Conservation (phyloP, 2,797 vertebrate species). For the Alexandromys oeconomus region DNA sequence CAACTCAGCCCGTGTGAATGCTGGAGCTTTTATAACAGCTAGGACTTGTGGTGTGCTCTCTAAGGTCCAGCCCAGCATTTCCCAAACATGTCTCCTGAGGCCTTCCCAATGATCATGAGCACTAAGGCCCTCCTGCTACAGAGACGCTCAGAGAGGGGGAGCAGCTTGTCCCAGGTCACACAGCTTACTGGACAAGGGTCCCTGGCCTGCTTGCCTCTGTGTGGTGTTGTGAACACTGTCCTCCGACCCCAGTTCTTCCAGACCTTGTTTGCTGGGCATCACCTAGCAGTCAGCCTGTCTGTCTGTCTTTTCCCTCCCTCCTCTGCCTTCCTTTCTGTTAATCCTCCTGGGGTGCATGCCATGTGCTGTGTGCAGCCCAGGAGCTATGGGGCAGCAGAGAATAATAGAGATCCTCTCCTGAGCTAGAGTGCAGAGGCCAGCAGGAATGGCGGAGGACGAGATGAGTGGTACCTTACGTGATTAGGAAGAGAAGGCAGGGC, state of each 20-base stretch:
- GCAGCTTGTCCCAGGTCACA: not conserved
- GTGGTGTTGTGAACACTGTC: not conserved
- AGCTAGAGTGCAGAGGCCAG: not conserved
- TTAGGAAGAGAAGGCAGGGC: not conserved
- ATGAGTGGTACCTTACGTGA: not conserved
- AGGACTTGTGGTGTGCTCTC: not conserved
- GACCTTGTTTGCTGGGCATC: not conserved
- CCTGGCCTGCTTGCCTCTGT: not conserved
- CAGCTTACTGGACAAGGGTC: not conserved
- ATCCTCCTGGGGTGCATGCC: not conserved
- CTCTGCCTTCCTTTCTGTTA: not conserved
- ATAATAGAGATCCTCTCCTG: not conserved
- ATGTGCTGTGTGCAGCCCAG: not conserved
- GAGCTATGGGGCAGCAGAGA: not conserved
- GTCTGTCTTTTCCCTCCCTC: not conserved
- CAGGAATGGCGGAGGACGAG: too few relatives aligned
- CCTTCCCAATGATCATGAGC: not conserved
- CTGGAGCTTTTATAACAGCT: not conserved
- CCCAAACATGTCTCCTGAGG: not conserved
- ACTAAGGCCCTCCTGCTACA: not conserved
- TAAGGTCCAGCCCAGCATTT: not conserved
- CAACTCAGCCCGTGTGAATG: not conserved
- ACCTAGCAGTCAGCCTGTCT: not conserved
- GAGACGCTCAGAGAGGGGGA: constrained; percentile 32
- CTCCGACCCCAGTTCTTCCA: not conserved